Conservation (phyloP, 2,888 invertebrate genomes). For the Caradrina clavipalpis region DNA sequence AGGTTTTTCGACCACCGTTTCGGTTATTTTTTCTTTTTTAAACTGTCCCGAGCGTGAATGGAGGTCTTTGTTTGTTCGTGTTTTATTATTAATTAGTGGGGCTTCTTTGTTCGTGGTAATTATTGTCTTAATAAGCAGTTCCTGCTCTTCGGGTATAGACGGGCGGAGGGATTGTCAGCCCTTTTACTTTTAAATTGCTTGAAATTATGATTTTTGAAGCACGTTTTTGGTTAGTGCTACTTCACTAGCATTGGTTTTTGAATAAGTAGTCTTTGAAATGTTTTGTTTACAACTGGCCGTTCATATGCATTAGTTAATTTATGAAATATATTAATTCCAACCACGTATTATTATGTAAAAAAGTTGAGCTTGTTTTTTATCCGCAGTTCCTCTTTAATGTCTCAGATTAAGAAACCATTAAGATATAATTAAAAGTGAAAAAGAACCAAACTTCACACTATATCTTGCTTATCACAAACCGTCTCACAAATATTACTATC, state of each 20-base stretch:
- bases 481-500: conserved; percentile 29
- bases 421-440: neutral
- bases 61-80: conserved; percentile 89
- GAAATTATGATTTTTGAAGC: conserved; percentile 75
- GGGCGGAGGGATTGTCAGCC: conserved; percentile 84
- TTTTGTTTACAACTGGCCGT: neutral
- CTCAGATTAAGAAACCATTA: neutral
- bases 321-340: neutral
- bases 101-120: conserved; percentile 90
- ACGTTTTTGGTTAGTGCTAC: conserved; percentile 66
- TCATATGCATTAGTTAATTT: neutral
- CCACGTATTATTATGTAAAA: no score
- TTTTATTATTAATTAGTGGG: conserved; percentile 91
- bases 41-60: conserved; percentile 89
- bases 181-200: conserved; percentile 80
- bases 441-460: no score
- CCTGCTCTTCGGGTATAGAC: conserved; percentile 86
- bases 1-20: conserved; percentile 90
- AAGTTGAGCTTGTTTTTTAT: neutral
- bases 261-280: conserved; percentile 29
- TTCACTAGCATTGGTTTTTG: conserved; percentile 39
- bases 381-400: neutral
- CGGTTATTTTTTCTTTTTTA: conserved; percentile 86
- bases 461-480: neutral
- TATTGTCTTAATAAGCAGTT: conserved; percentile 91